Evolutionary conservation across 2,113 vertebrate genomes (phyloP), one percentile per base, ranked within the genome.

Genomic region (Chloropsis cyanopogon): DNA sequence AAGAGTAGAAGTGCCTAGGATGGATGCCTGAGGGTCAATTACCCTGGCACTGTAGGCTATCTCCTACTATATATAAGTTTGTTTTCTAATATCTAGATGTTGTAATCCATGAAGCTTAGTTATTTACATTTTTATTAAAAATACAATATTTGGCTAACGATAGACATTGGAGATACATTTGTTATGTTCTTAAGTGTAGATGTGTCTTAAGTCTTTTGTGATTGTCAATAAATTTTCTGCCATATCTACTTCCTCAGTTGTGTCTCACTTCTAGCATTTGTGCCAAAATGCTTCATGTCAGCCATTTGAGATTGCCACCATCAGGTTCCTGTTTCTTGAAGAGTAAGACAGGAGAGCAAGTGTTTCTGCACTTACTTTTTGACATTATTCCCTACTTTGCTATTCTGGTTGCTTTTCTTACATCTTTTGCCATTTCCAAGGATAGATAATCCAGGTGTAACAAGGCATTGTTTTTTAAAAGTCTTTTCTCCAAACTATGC

Each of bases 111-210:
- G 14, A 79, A 56, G 52, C 41, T 75, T 46, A 44, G 50, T 7
- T 5, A 6, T 52, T 82, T 44, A 44, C 21, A 9, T 4, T 59
- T 75, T 57, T 66, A 31, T 8, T 5, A 35, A 6, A 71, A 82
- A n/a, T 4, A 19, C 15, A 22, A 8, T 44, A 37, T 77, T 82
- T 73, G 39, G 26, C 47, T 78, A 52, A 17, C 54, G 53, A 35
- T 7, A 37, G 57, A n/a, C 15, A 35, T 47, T 7, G 23, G 28
- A 35, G 11, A 50, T 73, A 8, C 35, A 35, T 63, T 47, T 86
- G 6, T 59, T 53, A 12, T 6, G 24, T 46, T 87, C 0, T 0
- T 29, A 46, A 42, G 7, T 14, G 8, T 28, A 56, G 12, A 33
- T 72, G 12, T n/a, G 5, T 73, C 68, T 65, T 47, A 82, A 33